phyloP scores from a whole-genome alignment of 37 sponge, comb jelly and placozoan genomes.

The Cladorhizidae sp. region DNA sequence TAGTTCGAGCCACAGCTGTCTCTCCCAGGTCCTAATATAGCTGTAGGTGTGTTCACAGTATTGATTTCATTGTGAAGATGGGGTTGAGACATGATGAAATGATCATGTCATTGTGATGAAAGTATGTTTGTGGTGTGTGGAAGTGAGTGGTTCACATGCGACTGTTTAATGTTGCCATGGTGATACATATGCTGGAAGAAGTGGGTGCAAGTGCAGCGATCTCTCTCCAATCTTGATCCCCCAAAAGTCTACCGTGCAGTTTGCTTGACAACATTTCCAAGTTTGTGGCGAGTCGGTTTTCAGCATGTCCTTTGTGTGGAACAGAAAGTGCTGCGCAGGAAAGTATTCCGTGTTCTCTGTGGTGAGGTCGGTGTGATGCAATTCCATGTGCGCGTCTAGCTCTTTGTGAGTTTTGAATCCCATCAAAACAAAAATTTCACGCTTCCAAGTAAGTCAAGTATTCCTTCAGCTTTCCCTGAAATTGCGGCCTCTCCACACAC shows the following conservation, averaged over 20 bases:
- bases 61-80: too few species aligned
- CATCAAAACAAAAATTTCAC: neutral
- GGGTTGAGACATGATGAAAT: too few species aligned
- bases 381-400: slow-evolving; percentile 1
- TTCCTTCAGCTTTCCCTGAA: neutral
- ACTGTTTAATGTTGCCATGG: too few species aligned
- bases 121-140: too few species aligned
- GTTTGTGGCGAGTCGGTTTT: neutral
- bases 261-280: neutral
- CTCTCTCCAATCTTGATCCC: neutral
- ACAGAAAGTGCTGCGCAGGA: neutral
- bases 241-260: neutral
- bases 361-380: neutral
- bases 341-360: slow-evolving; percentile 6
- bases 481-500: neutral
- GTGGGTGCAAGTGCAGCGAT: neutral
- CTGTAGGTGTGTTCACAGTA: too few species aligned
- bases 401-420: slow-evolving; percentile 21
- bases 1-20: too few species aligned
- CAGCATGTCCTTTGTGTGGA: neutral
- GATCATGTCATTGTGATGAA: too few species aligned
- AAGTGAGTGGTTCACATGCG: too few species aligned
- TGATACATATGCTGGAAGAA: too few species aligned
- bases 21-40: too few species aligned
- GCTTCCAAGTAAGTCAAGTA: slow-evolving; percentile 1